phyloP scores from a whole-genome alignment of 2,113 vertebrate genomes.

The Stercorarius parasiticus region DNA sequence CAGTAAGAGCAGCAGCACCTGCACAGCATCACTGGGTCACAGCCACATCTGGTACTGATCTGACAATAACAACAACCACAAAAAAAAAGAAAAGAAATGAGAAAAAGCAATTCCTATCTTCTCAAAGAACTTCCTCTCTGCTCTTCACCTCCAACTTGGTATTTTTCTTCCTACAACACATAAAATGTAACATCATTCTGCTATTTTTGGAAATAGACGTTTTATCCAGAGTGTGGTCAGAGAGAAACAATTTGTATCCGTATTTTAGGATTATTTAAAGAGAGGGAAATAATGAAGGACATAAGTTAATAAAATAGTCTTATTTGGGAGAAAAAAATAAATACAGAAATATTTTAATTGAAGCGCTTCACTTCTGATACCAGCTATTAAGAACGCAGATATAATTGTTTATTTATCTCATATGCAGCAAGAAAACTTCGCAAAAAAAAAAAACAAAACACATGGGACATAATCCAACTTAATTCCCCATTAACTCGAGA shows the following conservation, averaged over 20 bases:
- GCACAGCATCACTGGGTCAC: background rate
- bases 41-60: background rate
- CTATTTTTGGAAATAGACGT: background rate
- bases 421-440: background rate
- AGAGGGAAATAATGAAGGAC: background rate
- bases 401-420: slow-evolving; percentile 10
- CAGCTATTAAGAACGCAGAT: background rate
- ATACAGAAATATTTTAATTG: background rate
- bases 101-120: background rate
- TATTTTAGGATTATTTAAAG: background rate
- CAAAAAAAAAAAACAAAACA: background rate
- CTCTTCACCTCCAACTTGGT: background rate
- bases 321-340: background rate
- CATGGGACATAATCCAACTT: background rate
- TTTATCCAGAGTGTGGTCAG: background rate
- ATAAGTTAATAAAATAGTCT: background rate
- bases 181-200: background rate
- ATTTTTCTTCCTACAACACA: background rate
- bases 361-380: background rate
- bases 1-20: background rate
- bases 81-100: background rate
- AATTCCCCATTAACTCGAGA: background rate
- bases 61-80: background rate
- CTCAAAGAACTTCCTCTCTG: background rate
- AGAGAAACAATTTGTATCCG: background rate